Conservation (phyloP, 2,888 invertebrate species). For the Strigamia crassipes region DNA sequence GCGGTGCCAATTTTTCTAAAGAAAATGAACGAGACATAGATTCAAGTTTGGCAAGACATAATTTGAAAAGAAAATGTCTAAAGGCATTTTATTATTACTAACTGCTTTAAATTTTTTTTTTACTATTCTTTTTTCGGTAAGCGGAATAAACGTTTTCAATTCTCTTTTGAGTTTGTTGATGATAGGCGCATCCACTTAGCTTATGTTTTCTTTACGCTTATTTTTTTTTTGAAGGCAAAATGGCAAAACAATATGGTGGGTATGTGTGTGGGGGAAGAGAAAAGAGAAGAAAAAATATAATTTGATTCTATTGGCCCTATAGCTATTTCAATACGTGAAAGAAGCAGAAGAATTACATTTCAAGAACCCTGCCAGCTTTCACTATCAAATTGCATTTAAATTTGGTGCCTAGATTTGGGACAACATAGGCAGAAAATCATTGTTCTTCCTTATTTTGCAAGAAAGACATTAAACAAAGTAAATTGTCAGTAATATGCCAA, state of each 20-base stretch:
- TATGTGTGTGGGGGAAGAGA: not conserved
- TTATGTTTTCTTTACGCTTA: conserved; percentile 9
- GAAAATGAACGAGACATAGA: conserved; percentile 14
- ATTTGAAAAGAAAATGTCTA: conserved; percentile 35
- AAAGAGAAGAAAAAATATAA: conserved; percentile 1
- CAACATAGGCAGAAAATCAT: not conserved
- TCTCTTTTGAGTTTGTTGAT: conserved; percentile 35
- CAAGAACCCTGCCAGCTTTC: not conserved
- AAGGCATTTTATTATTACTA: conserved; percentile 37
- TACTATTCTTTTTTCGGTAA: not conserved
- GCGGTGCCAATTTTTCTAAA: conserved; percentile 12
- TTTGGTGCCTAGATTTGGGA: conserved; percentile 21
- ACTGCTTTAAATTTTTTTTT: not conserved
- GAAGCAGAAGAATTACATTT: not conserved
- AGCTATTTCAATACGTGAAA: conserved; percentile 3
- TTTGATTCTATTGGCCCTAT: conserved; percentile 22
- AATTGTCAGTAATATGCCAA: not conserved
- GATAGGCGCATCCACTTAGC: conserved; percentile 33
- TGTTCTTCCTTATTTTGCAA: not conserved
- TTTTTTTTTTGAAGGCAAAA: not conserved
- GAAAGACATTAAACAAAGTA: conserved; percentile 1
- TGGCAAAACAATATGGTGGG: not conserved
- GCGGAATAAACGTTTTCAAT: conserved; percentile 27
- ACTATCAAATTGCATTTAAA: conserved; percentile 37
- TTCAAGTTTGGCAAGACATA: conserved; percentile 12